These are phyloP conservation scores for Globodera rostochiensis DNA, from an alignment of 1,140 invertebrate genomes.

Conservation along the genomic window DNA sequence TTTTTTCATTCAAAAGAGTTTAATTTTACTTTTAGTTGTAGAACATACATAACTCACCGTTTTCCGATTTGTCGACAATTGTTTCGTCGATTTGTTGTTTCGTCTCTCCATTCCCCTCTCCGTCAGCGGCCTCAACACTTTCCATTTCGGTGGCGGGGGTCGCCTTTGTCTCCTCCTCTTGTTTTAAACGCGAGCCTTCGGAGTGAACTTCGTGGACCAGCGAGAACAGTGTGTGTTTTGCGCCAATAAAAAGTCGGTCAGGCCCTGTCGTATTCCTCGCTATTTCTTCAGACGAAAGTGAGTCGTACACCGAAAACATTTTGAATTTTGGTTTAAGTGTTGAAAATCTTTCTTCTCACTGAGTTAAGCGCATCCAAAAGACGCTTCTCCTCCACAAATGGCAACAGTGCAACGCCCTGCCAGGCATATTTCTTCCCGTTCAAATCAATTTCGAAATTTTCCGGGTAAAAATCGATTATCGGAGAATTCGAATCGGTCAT, in stretches of 20 bases:
- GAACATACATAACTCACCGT: not conserved
- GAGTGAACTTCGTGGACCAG: conserved; percentile 49
- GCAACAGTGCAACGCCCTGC: conserved; percentile 96
- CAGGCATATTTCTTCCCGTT: conserved; percentile 99
- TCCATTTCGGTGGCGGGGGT: too few species aligned
- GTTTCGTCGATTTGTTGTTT: conserved; percentile 8
- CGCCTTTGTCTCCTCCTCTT: not conserved
- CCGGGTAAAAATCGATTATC: conserved; percentile 98
- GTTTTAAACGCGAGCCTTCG: too few species aligned
- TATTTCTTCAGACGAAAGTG: conserved; percentile 52
- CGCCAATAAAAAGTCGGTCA: conserved; percentile 59
- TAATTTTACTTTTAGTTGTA: too few species aligned
- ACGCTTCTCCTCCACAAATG: conserved; percentile 93
- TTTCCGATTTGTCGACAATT: conserved; percentile 23
- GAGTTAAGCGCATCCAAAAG: conserved; percentile 79
- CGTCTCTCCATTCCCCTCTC: not conserved
- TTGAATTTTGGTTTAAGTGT: not conserved
- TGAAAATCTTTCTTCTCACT: conserved; percentile 10
- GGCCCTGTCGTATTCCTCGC: conserved; percentile 50
- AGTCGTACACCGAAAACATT: conserved; percentile 56
- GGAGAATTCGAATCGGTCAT: conserved; percentile 89
- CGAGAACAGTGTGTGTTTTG: conserved; percentile 46
- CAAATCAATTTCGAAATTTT: conserved; percentile 95
- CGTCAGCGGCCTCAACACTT: not conserved
- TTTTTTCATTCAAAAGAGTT: too few species aligned